Conservation (phyloP, 2,888 invertebrate species). For the Tenthredo scrophulariae region DNA sequence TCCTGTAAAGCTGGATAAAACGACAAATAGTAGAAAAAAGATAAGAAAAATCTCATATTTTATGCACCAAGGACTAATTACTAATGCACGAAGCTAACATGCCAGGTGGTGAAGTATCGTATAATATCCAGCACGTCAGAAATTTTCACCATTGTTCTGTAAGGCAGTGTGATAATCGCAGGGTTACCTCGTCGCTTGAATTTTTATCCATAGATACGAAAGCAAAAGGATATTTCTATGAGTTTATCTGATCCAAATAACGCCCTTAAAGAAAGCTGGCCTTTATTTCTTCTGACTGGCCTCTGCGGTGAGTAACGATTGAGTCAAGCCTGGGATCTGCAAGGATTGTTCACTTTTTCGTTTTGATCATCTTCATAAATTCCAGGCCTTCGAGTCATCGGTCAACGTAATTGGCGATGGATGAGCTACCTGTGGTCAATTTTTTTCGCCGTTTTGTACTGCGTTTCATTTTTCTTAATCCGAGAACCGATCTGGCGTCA, state of each 20-base stretch:
- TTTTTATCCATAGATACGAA: background rate
- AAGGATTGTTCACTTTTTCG: background rate
- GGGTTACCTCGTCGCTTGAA: background rate
- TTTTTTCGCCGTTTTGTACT: background rate
- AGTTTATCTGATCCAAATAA: background rate
- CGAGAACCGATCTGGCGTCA: background rate
- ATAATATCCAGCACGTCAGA: background rate
- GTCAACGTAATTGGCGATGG: background rate
- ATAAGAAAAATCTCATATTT: conserved; percentile 2
- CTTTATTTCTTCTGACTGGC: background rate
- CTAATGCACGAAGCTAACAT: conserved; percentile 35
- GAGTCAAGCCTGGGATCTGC: background rate
- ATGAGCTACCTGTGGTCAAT: background rate
- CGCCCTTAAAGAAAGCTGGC: conserved; percentile 8
- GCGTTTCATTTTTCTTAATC: background rate
- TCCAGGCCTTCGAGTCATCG: conserved; percentile 14
- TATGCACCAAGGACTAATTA: conserved; percentile 47
- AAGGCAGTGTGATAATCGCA: background rate
- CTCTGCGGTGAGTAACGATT: background rate
- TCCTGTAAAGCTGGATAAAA: background rate
- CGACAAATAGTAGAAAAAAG: background rate
- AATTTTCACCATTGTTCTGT: background rate
- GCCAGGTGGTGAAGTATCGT: conserved; percentile 9
- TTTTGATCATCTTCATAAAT: background rate
- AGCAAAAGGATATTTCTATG: background rate